Conservation (phyloP, 2,797 vertebrate species). For the Acipenser transmontanus region DNA sequence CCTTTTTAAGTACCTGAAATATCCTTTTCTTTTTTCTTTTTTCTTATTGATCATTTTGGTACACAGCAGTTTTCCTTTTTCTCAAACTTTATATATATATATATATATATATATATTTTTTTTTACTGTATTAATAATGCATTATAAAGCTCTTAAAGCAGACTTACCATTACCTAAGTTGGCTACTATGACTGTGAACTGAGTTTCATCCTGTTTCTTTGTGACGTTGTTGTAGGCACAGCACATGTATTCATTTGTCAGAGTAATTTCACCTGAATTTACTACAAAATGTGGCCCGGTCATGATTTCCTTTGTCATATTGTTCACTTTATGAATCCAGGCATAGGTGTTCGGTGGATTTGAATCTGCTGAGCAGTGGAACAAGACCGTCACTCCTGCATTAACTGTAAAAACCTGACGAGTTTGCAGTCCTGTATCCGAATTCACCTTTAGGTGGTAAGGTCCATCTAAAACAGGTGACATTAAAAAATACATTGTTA, state of each 20-base stretch:
- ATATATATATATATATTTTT: no score
- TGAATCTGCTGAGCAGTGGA: constrained; percentile 88
- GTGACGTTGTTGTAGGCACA: constrained; percentile 87
- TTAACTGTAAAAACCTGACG: constrained; percentile 86
- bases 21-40: no score
- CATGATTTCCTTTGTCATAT: constrained; percentile 69
- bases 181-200: constrained; percentile 80
- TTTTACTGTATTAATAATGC: no score
- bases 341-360: constrained; percentile 87
- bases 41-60: no score
- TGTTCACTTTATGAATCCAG: constrained; percentile 78
- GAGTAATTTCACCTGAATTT: constrained; percentile 61
- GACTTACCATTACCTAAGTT: constrained; percentile 67
- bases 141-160: no score
- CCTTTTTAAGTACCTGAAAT: no score
- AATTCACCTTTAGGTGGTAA: constrained; percentile 85
- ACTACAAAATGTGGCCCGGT: constrained; percentile 78
- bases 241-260: constrained; percentile 77
- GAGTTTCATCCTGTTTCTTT: constrained; percentile 75
- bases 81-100: no score
- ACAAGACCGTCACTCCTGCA: constrained; percentile 74
- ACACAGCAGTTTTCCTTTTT: no score
- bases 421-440: constrained; percentile 74
- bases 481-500: constrained; percentile 7
- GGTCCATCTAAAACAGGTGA: constrained; percentile 75